Conservation (phyloP, 2,888 invertebrate species). For the Sceliomorpha sp. region DNA sequence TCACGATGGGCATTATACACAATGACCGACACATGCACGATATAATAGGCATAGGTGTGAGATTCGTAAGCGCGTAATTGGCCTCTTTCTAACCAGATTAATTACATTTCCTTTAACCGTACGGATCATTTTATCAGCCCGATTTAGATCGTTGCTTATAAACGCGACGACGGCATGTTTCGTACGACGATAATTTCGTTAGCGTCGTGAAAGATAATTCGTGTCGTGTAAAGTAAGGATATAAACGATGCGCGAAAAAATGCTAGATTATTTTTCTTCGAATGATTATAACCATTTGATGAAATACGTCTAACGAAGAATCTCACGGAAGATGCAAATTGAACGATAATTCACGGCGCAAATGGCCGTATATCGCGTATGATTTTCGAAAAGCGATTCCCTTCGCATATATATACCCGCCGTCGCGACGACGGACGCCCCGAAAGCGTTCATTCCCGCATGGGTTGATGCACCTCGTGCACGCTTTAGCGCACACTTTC, state of each 20-base stretch:
- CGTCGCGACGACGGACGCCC: conserved; percentile 3
- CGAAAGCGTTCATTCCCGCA: background rate
- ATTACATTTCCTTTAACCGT: conserved; percentile 43
- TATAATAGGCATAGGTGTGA: conserved; percentile 45
- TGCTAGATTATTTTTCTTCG: too few species aligned
- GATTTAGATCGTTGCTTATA: conserved; percentile 11
- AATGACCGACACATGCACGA: conserved; percentile 23
- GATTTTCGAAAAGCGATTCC: background rate
- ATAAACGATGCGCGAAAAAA: too few species aligned
- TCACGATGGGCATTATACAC: conserved; percentile 46
- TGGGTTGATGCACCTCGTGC: conserved; percentile 3
- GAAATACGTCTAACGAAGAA: too few species aligned
- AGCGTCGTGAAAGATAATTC: too few species aligned
- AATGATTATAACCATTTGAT: too few species aligned
- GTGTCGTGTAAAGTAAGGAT: too few species aligned
- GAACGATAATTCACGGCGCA: conserved; percentile 4
- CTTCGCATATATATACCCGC: too few species aligned
- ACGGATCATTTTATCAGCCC: conserved; percentile 18
- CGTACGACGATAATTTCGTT: too few species aligned
- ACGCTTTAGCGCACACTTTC: conserved; percentile 4
- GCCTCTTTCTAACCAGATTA: conserved; percentile 51
- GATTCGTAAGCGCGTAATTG: conserved; percentile 53
- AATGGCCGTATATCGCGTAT: conserved; percentile 1
- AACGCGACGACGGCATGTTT: too few species aligned
- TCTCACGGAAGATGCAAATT: conserved; percentile 7